phyloP scores from a whole-genome alignment of 1,140 invertebrate genomes.

The Drosophila carrolli region DNA sequence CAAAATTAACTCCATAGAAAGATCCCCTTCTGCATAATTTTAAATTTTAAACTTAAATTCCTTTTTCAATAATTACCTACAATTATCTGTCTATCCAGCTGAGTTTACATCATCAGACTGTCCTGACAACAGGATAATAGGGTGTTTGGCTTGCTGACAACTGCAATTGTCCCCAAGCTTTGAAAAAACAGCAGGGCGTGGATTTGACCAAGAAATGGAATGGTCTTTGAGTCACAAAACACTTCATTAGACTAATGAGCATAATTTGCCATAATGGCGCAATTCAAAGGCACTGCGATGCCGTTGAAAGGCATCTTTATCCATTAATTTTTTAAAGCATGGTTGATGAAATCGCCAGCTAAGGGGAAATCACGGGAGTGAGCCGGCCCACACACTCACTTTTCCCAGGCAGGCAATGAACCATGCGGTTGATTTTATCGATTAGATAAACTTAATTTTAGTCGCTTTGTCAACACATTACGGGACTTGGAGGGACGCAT shows the following conservation, averaged over 20 bases:
- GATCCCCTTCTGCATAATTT: no score
- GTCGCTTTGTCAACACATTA: slow-evolving; percentile 57
- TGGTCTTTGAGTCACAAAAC: slow-evolving; percentile 53
- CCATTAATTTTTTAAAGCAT: slow-evolving; percentile 21
- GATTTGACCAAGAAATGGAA: slow-evolving; percentile 1
- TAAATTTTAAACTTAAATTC: no score
- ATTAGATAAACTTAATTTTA: slow-evolving; percentile 83
- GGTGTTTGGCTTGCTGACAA: slow-evolving; percentile 14
- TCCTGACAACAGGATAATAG: slow-evolving; percentile 21
- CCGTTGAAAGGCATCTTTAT: slow-evolving; percentile 19
- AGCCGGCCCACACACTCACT: slow-evolving; percentile 10
- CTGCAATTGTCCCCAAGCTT: slow-evolving; percentile 24
- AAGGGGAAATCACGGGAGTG: slow-evolving; percentile 43
- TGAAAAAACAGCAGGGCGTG: slow-evolving; percentile 48
- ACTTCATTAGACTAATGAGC: slow-evolving; percentile 79
- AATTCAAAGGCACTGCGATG: slow-evolving; percentile 35
- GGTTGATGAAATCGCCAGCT: slow-evolving; percentile 39
- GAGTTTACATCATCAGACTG: not conserved
- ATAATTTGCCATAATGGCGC: slow-evolving; percentile 71
- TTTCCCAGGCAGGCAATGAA: slow-evolving; percentile 42
- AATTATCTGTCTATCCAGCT: slow-evolving; percentile 13
- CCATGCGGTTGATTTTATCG: slow-evolving; percentile 62
- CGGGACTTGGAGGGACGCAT: slow-evolving; percentile 13
- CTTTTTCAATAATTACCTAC: not conserved
- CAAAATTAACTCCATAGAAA: no score